Base-by-base conservation (phyloP, 2,888 invertebrate species). In the Diarsia mendica region DNA sequence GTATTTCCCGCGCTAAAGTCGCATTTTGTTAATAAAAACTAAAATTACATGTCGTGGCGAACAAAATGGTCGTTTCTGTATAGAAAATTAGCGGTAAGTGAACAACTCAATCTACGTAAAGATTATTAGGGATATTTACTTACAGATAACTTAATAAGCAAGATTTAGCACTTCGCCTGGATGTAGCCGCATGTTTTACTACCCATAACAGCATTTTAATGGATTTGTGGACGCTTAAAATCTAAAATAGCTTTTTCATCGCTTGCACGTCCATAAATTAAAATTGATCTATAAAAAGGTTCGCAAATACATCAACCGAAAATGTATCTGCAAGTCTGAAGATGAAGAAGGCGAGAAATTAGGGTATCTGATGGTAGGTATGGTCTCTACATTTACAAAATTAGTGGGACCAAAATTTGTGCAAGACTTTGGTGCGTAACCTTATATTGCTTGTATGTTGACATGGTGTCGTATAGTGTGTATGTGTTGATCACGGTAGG, bases 131-230 rank as follows among this genome's bases (percentile, higher is more conserved):
- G 88, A 84, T 89, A 91, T 92, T 92, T 92, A 90, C 90, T 90
- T 90, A 90, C 86, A 90, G 89, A 91, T 92, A 91, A 90, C 92
- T 93, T 92, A 92, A 92, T 92, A 91, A 90, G 89, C 88, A 83
- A 89, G 86, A 91, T 91, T 92, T 92, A 91, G 90, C 90, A 89
- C 90, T 90, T 89, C 81, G 75, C 85, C 88, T 89, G 83, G 82
- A 86, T 76, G 83, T 75, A 81, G 85, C 70, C 84, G 83, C 75
- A 83, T 80, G 79, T 87, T 93, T 94, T 92, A 93, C 87, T 91
- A 90, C 82, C 90, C 83, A 89, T 92, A 91, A 93, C 85, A 78
- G 82, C 82, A 77, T 87, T 91, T 90, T 91, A 91, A 91, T 91
- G 85, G 85, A 89, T 91, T 87, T 88, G 87, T 89, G 85, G 79